Conservation (phyloP, 2,113 vertebrate genomes). For the Pycnonotus jocosus region DNA sequence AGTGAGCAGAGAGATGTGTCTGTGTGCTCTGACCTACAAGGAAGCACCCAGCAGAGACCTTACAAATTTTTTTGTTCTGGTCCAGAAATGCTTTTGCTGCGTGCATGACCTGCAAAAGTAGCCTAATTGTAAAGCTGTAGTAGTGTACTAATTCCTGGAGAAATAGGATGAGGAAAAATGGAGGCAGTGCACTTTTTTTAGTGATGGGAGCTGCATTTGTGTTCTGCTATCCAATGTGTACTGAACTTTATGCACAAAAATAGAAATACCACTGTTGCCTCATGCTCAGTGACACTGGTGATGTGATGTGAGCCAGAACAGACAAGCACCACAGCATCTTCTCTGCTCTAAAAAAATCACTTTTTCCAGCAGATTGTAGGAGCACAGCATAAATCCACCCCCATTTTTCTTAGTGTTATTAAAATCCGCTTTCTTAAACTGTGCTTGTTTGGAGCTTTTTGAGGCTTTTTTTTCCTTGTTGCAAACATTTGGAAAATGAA, state of each 20-base stretch:
- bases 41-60: neutral
- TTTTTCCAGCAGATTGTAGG: neutral
- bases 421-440: neutral
- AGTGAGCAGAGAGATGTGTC: neutral
- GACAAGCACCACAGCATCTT: neutral
- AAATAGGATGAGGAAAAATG: neutral
- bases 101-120: neutral
- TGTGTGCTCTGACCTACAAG: neutral
- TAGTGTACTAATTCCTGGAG: neutral
- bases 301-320: slow-evolving; percentile 49
- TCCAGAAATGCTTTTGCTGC: neutral
- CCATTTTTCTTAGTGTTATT: neutral
- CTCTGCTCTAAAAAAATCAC: neutral
- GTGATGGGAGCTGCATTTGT: neutral
- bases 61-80: neutral
- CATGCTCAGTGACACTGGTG: slow-evolving; percentile 36
- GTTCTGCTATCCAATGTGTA: neutral
- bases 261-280: slow-evolving; percentile 25
- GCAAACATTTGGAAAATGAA: neutral
- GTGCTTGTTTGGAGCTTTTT: neutral
- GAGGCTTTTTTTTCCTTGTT: neutral
- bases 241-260: slow-evolving; percentile 52
- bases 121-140: neutral
- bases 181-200: neutral
- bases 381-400: neutral